Conservation (phyloP, 2,113 vertebrate species). For the Oncorhynchus mykiss region DNA sequence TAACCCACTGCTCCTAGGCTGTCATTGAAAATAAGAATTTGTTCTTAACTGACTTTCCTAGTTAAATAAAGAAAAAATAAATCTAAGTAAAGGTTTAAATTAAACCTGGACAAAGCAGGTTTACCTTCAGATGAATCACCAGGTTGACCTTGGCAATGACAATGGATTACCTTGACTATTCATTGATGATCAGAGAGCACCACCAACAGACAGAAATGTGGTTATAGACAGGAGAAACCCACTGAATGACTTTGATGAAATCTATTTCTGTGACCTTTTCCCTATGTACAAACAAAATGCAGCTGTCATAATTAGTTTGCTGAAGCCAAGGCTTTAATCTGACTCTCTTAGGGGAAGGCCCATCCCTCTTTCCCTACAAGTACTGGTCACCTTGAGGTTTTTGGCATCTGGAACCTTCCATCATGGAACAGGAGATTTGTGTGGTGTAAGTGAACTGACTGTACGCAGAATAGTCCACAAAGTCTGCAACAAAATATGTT, state of each 20-base stretch:
- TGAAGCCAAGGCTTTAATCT: conserved; percentile 1
- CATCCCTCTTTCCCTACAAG: too few relatives aligned
- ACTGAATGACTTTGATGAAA: background rate
- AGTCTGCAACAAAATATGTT: background rate
- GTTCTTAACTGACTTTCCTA: too few relatives aligned
- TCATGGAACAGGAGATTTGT: too few relatives aligned
- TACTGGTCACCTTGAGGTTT: too few relatives aligned
- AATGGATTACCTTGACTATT: conserved; percentile 10
- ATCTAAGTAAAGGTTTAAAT: conserved; percentile 8
- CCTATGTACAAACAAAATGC: conserved; percentile 1
- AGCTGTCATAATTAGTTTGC: conserved; percentile 4
- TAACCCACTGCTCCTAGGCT: too few relatives aligned
- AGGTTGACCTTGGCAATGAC: conserved; percentile 9
- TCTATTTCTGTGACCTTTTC: background rate
- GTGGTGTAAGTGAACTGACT: too few relatives aligned
- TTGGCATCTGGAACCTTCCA: too few relatives aligned
- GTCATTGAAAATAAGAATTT: too few relatives aligned
- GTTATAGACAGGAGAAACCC: background rate
- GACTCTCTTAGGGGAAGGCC: background rate
- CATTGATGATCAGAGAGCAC: conserved; percentile 9
- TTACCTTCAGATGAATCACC: conserved; percentile 10
- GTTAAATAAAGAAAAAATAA: too few relatives aligned
- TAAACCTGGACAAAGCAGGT: conserved; percentile 13
- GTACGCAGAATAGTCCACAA: background rate
- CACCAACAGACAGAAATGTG: background rate